Evolutionary conservation across 2,113 vertebrate species (phyloP), one percentile per base, ranked within the genome.

Genomic region (Gnathochromis pfefferi): DNA sequence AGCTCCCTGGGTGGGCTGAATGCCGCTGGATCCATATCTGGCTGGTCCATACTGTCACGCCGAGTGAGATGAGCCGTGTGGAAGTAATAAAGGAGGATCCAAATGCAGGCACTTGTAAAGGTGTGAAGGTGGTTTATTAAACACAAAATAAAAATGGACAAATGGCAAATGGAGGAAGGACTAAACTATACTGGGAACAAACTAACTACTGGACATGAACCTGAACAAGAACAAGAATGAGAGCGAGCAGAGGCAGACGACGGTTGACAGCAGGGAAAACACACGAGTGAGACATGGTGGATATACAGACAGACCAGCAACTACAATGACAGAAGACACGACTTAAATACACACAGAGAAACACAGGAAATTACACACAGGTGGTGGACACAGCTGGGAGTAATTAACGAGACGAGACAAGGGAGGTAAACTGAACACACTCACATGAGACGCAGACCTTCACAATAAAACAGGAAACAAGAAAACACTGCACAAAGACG

Each of bases 341-440:
- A 49, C 17, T 51, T 51, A 51, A 5, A 19, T 51, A 19, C 47
- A 51, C 47, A 5, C 17, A 51, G 3, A 51, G 4, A 51, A 51
- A 1, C 49, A 51, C 17, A n/a, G 49, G 19, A 9, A 9, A 51
- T 2, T 51, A 51, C 19, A 51, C 5, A 51, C 19, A 51, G 49
- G 49, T 51, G 49, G 19, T 1, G 49, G 49, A 51, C 49, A 51
- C 49, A 51, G 49, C 19, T n/a, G 49, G 17, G 49, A 51, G 9
- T 51, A n/a, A 53, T 53, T 53, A n/a, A 53, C 19, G 1, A n/a
- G 5, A 53, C 9, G 1, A 10, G 9, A 53, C 49, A 53, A n/a
- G 9, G 19, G 49, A n/a, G 0, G 49, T 51, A 1, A n/a, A 0
- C 1, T n/a, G 49, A 53, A 53, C 49, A 53, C 19, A 53, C 49